Evolutionary conservation across 2,113 vertebrate genomes (phyloP).

Genomic region (Sterrhoptilus dennistouni): DNA sequence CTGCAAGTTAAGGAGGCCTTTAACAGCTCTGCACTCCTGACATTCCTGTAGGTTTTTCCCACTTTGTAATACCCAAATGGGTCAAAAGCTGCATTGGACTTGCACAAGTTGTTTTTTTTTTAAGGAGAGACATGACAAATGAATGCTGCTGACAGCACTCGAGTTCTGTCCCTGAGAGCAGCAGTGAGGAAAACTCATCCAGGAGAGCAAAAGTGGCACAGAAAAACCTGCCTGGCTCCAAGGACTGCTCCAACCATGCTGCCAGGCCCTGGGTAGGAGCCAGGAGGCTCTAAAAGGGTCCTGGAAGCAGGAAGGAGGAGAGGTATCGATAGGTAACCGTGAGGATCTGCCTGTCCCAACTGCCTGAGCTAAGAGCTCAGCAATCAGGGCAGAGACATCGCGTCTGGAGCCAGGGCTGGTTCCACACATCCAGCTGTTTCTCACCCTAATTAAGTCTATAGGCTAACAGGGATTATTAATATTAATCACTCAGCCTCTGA

Average conservation of each 20-base stretch:
- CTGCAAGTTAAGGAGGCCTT: not conserved
- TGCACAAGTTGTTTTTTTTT: not conserved
- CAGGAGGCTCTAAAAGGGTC: not conserved
- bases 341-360: not conserved
- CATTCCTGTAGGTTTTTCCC: not conserved
- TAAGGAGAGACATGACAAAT: not conserved
- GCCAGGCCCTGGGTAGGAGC: not conserved
- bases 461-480: not conserved
- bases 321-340: not conserved
- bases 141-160: not conserved
- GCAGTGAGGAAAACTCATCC: not conserved
- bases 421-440: not conserved
- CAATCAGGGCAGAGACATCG: not conserved
- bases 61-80: accelerated
- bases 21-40: not conserved
- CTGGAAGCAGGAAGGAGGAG: not conserved
- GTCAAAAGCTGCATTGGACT: not conserved
- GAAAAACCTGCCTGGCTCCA: not conserved
- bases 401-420: not conserved
- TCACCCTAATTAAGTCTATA: not conserved
- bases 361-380: not conserved
- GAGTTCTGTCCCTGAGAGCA: not conserved
- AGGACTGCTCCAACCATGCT: not conserved
- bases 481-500: not conserved
- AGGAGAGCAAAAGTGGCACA: not conserved